Evolutionary conservation across 2,797 vertebrate genomes (phyloP), one percentile per base, ranked within the genome.

Genomic region (Sebastolobus alascanus): DNA sequence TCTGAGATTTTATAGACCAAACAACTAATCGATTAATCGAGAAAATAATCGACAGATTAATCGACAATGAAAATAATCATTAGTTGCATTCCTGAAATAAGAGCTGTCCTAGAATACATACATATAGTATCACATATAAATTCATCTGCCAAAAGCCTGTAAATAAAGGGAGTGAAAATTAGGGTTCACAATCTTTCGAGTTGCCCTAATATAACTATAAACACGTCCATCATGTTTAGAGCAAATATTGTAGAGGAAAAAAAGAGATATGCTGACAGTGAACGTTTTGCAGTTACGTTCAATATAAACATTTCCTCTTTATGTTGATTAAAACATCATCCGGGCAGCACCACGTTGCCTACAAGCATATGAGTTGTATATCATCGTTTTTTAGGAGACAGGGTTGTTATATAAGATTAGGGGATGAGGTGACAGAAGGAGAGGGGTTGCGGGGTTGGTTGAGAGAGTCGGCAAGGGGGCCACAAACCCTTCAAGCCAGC

Each of bases 401-500:
- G 78, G 12, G n/a, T 27, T 60, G 74, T 70, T 75, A 33, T 69
- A 65, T 58, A 2, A 46, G 55, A 74, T 54, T 59, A 68, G 27
- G 67, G 65, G 58, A 43, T 65, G 69, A 73, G 65, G 56, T 79
- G 87, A 84, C 14, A 61, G 84, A 64, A 40, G 55, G 54, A 67
- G n/a, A 55, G 52, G 76, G 55, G 73, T 56, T 77, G 63, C 68
- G 56, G 67, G 37, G 55, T 52, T 55, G 56, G 60, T 43, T 63
- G 73, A 78, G 65, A 70, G 85, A 85, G 73, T 80, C 78, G 77
- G 79, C 86, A 43, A 86, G 78, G 79, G 88, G 86, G 66, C 88
- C 77, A 87, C 88, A 91, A 90, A 90, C 73, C 84, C 79, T 87
- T 90, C 80, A 87, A 85, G 73, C 68, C 75, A 85, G 76, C 69